Base-by-base conservation (phyloP, 2,113 vertebrate species). In the Scolopax mira region DNA sequence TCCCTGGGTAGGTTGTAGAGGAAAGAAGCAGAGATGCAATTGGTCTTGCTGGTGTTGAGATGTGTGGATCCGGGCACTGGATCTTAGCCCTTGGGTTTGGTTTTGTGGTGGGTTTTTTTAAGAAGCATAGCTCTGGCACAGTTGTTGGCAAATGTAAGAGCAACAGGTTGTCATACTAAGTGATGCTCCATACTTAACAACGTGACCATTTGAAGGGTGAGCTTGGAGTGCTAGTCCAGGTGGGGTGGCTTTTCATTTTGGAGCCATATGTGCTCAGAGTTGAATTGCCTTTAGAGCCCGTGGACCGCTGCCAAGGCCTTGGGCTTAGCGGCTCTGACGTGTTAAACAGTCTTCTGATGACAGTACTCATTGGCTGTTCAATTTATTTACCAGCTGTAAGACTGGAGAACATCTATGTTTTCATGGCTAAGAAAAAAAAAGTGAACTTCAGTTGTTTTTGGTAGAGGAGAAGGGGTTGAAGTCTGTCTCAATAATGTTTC, bases 181-280 rank as follows among this genome's bases (percentile, higher is more conserved):
- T 35, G 6, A 24, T 1, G 6, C 37, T 37, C 13, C 13, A 1
- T 35, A 4, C 11, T 14, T 41, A 3, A 22, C 0, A 33, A 6
- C 0, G 1, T 33, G 49, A 8, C 28, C 4, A 3, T 21, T 48
- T 14, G 54, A 62, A 69, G 8, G 54, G 17, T 9, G n/a, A 18
- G 7, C 17, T 48, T 37, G 39, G 48, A 60, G 24, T 51, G 33
- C 35, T 49, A 18, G 27, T 27, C 17, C 60, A 28, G 33, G 10
- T 57, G 11, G 39, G 10, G 55, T 17, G 58, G 15, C 8, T 27
- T 22, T 22, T 64, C 6, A 15, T 69, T 27, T 52, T 42, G 52
- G 42, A 48, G 35, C n/a, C 6, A 16, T 18, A 4, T 52, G 11
- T 67, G 41, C 13, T 30, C 30, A 13, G 17, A 57, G 52, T 21